Evolutionary conservation across 1,140 invertebrate genomes (phyloP), one percentile per base, ranked within the genome.

Genomic region (Drosophila rhopaloa): DNA sequence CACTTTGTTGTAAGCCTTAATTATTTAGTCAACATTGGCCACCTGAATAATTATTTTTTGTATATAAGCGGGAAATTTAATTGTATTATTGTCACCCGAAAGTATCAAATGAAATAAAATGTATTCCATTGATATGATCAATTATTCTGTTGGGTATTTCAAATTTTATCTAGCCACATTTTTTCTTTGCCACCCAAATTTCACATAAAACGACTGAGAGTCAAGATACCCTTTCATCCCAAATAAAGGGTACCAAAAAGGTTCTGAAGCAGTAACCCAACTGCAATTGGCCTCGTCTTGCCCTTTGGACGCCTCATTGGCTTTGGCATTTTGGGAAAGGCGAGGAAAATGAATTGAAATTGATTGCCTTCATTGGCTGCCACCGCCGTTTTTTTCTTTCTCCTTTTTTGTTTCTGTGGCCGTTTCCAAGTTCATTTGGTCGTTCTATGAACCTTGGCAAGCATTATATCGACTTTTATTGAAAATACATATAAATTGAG

Each of bases 391-490:
- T 38, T 58, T 76, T 37, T 68, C 41, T 37, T 53, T 46, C 54
- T 77, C 62, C 58, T 46, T 43, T 75, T 53, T 43, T 75, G 68
- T 61, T 72, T 59, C 32, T 57, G 40, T 50, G 44, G 48, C 54
- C 62, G 60, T 83, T 79, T 71, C 83, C 80, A 88, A 89, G 84
- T 89, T 88, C 80, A 81, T 89, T 88, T 88, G 84, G 57, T 78
- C 84, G 84, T 71, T 77, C 84, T 68, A 78, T 84, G 84, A 89
- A 89, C 84, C 84, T 90, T 89, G 74, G 84, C 81, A 84, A 76
- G 51, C 85, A 89, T 89, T 84, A 81, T 84, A 85, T 84, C 80
- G 80, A 79, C 61, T 84, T 75, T 84, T 90, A 90, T 89, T 89
- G 84, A 89, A 88, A 88, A 88, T 77, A 76, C 79, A 86, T 79